Percentiles rank a stretch among this genome's conserved stretches.
Conservation (phyloP, 1,140 invertebrate species). For the Sipha flava region DNA sequence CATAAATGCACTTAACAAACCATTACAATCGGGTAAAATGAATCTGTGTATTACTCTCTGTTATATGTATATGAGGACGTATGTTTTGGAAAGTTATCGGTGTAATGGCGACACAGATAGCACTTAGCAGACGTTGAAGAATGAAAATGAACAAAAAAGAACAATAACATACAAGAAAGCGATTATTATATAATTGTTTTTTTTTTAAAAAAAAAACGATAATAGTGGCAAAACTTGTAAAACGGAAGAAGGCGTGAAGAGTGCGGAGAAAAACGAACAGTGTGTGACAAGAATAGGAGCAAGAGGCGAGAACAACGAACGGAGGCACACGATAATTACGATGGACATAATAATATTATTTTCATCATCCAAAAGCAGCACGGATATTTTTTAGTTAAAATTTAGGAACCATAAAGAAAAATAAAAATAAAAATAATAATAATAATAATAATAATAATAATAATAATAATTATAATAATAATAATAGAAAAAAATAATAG, state of each 20-base stretch:
- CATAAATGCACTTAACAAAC: no score
- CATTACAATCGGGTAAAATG: no score
- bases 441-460: neutral
- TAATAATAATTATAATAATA: neutral
- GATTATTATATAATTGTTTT: no score
- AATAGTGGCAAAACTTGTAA: neutral
- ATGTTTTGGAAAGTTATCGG: neutral
- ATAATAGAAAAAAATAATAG: slow-evolving; percentile 29
- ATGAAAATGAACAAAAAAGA: neutral
- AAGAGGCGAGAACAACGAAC: no score
- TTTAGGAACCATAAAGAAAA: neutral
- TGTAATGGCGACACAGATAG: no score
- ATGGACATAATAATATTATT: no score
- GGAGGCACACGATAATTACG: no score
- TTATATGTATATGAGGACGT: no score
- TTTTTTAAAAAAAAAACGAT: no score
- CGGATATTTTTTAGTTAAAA: slow-evolving; percentile 11
- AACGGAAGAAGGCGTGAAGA: neutral
- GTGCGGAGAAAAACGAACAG: neutral
- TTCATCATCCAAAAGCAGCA: slow-evolving; percentile 18
- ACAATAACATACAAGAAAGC: neutral
- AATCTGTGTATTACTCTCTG: no score
- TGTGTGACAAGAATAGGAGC: no score
- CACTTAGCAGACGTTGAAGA: neutral
- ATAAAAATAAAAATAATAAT: slow-evolving; percentile 20